Conservation (phyloP, 92 coral and sea anemone species). For the Zoanthus solanderi region DNA sequence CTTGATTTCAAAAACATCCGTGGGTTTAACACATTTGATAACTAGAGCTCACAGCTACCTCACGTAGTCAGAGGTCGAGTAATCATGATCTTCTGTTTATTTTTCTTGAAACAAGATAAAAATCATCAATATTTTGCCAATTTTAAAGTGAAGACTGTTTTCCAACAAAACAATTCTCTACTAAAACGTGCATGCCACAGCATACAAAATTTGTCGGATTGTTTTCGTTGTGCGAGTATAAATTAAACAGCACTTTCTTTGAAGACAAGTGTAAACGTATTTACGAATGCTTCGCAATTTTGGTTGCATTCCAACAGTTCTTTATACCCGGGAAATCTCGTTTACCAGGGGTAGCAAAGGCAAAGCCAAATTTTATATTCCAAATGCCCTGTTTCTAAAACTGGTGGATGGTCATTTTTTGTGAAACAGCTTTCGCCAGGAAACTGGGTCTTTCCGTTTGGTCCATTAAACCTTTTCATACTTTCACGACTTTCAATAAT, state of each 20-base stretch:
- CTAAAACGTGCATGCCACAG: slow-evolving; percentile 1
- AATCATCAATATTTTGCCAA: slow-evolving; percentile 7
- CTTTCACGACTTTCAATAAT: neutral
- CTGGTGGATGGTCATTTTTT: too few relatives aligned
- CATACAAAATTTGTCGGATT: neutral
- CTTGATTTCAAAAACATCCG: neutral
- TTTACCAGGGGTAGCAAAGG: neutral
- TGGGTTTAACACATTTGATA: neutral
- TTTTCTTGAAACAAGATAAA: slow-evolving; percentile 1
- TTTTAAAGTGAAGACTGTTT: slow-evolving; percentile 19
- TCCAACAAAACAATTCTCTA: slow-evolving; percentile 8
- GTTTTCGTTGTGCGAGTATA: neutral
- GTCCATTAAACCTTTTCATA: neutral
- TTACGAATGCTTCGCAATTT: slow-evolving; percentile 32
- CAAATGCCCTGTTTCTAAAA: neutral
- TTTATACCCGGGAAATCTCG: neutral
- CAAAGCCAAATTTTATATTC: neutral
- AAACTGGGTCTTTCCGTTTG: neutral
- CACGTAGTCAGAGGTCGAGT: slow-evolving; percentile 6
- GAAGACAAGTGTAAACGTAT: slow-evolving; percentile 8
- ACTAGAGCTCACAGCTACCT: slow-evolving; percentile 4
- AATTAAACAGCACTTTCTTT: neutral
- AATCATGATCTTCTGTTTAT: neutral
- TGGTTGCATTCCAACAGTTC: slow-evolving; percentile 35
- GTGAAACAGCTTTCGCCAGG: neutral